Evolutionary conservation across 2,888 invertebrate species (phyloP).

Genomic region (Amphiduros pacificus): DNA sequence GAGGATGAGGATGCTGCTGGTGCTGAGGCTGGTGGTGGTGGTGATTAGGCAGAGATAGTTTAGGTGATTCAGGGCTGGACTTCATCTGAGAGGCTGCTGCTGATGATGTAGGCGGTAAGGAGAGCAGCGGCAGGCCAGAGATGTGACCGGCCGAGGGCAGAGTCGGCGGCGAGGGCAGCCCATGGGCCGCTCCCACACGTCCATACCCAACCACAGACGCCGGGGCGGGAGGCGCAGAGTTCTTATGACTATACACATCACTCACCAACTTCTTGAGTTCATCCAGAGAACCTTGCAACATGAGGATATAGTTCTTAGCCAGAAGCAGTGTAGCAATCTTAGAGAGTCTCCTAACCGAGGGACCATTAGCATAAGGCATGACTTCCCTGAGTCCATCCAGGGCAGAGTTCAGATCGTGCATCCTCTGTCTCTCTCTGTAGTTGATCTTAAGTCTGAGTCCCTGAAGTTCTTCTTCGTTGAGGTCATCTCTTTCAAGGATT

Average conservation of each 20-base stretch:
- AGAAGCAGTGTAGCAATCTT: slow-evolving; percentile 55
- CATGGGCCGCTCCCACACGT: not conserved
- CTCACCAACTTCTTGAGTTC: slow-evolving; percentile 41
- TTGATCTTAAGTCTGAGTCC: slow-evolving; percentile 58
- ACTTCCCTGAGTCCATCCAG: slow-evolving; percentile 56
- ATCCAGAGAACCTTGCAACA: slow-evolving; percentile 52
- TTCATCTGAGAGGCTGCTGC: no score
- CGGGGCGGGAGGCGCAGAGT: not conserved
- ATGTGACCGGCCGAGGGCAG: no score
- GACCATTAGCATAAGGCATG: slow-evolving; percentile 57
- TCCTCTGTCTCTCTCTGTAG: slow-evolving; percentile 60
- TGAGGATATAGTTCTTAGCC: slow-evolving; percentile 55
- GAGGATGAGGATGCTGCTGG: no score
- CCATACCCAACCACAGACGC: not conserved
- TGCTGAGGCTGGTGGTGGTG: no score
- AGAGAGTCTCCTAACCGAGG: slow-evolving; percentile 53
- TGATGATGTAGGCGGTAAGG: no score
- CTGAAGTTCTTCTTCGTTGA: slow-evolving; percentile 42
- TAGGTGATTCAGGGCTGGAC: no score
- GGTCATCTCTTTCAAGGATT: no score
- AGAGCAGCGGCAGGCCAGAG: no score
- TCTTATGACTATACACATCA: slow-evolving; percentile 11
- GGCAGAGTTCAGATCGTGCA: slow-evolving; percentile 62
- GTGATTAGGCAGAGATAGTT: no score
- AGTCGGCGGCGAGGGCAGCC: not conserved